Evolutionary conservation across 2,113 vertebrate species (phyloP).

Genomic region (Peucedramus taeniatus): DNA sequence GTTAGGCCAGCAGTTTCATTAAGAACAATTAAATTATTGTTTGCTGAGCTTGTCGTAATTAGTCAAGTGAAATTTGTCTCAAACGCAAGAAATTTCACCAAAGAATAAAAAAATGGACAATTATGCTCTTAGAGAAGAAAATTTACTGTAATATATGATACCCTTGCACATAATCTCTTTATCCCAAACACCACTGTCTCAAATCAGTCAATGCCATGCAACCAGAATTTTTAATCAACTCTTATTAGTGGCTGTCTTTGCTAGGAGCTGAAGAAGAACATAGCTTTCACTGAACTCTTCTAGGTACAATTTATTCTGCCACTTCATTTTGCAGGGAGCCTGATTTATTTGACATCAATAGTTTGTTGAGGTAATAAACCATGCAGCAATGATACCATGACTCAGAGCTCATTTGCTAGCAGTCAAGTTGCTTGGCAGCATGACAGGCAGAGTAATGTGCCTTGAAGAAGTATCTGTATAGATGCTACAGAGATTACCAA

Average conservation of each 20-base stretch:
- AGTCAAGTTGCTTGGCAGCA: slow-evolving; percentile 51
- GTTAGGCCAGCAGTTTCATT: not conserved
- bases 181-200: not conserved
- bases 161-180: not conserved
- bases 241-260: not conserved
- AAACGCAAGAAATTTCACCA: not conserved
- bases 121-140: not conserved
- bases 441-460: slow-evolving; percentile 34
- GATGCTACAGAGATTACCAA: not conserved
- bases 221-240: slow-evolving; percentile 21
- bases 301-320: slow-evolving; percentile 47
- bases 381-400: slow-evolving; percentile 36
- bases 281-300: slow-evolving; percentile 8
- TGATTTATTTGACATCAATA: slow-evolving; percentile 58
- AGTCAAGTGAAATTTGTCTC: not conserved
- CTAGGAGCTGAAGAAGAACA: slow-evolving; percentile 13
- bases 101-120: not conserved
- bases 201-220: not conserved
- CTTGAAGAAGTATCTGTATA: not conserved
- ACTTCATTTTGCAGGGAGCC: slow-evolving; percentile 35
- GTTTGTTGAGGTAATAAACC: slow-evolving; percentile 62
- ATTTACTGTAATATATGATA: not conserved
- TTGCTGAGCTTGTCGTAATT: not conserved
- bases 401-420: slow-evolving; percentile 57
- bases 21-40: not conserved